Evolutionary conservation across 2,797 vertebrate genomes (phyloP), one percentile per base, ranked within the genome.

Genomic region (Acridotheres tristis): DNA sequence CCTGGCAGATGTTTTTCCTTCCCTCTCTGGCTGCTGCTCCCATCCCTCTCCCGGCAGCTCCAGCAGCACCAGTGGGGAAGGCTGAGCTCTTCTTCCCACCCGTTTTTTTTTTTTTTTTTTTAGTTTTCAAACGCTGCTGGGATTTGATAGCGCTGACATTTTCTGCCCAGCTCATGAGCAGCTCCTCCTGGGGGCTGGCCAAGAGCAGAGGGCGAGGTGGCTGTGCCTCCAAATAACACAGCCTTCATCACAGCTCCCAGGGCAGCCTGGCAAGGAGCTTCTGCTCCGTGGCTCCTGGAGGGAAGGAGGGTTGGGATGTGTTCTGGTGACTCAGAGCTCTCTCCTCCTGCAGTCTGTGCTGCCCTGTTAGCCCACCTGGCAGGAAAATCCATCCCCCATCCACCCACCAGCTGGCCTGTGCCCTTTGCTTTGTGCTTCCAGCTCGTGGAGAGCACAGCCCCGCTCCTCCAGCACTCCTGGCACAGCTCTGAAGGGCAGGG

Each of bases 291-390:
- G 43, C 21, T n/a, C 5, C 75, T n/a, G 3, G 26, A 22, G 65
- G 20, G 32, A 38, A n/a, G 43, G 26, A 94, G 58, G 30, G 6
- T 22, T 32, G 62, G 50, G 88, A 58, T 29, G 30, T 40, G 55
- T 12, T 78, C 43, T 17, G 79, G 65, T 59, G 75, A 74, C 68
- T 80, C 57, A 23, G 75, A 58, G 9, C 43, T 88, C 76, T 62
- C 23, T 40, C 18, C 67, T 59, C 32, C 83, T 3, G 65, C 57
- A 12, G 66, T 11, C 81, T 32, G 69, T 67, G 69, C 86, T 93
- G 94, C 40, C 88, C 90, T 89, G 86, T 58, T 92, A 84, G 86
- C 93, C 88, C 90, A 82, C 77, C 88, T 92, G 88, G 80, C 90
- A 86, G 77, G 38, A 74, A 65, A 57, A 57, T 7, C 7, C 25